phyloP scores from a whole-genome alignment of 2,113 vertebrate genomes.

The Hipposideros armiger region DNA sequence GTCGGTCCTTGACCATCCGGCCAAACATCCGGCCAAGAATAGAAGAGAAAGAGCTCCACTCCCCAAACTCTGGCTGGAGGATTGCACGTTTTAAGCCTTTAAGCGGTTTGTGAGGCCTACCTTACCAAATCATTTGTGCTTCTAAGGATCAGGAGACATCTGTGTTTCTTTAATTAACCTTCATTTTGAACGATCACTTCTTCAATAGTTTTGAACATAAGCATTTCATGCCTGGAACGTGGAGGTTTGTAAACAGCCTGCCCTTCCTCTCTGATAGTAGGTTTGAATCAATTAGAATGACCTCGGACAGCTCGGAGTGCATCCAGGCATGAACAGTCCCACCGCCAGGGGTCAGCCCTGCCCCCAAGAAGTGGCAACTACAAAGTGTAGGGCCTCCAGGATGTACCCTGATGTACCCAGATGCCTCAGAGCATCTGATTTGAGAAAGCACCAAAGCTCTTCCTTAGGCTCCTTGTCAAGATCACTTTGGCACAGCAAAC shows the following conservation, averaged over 20 bases:
- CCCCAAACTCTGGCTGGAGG: not conserved
- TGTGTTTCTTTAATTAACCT: not conserved
- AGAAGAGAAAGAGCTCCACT: not conserved
- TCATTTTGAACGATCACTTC: not conserved
- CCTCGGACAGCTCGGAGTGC: not conserved
- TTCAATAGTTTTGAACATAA: not conserved
- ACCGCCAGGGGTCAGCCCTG: not conserved
- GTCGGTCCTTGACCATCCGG: not conserved
- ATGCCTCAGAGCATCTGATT: not conserved
- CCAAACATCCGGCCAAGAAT: not conserved
- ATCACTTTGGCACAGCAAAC: not conserved
- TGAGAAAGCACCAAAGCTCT: not conserved
- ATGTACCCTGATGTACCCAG: not conserved
- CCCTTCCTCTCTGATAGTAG: not conserved
- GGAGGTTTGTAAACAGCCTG: not conserved
- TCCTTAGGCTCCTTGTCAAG: not conserved
- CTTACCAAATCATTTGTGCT: not conserved
- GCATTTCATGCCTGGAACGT: not conserved
- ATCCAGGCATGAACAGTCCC: not conserved
- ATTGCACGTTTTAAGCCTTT: not conserved
- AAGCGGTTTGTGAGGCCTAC: not conserved
- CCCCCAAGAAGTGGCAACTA: not conserved
- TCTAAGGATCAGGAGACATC: slow-evolving; percentile 2
- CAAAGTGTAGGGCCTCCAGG: not conserved
- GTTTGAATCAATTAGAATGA: not conserved